Conservation (phyloP, 2,113 vertebrate species). For the Felis chaus region DNA sequence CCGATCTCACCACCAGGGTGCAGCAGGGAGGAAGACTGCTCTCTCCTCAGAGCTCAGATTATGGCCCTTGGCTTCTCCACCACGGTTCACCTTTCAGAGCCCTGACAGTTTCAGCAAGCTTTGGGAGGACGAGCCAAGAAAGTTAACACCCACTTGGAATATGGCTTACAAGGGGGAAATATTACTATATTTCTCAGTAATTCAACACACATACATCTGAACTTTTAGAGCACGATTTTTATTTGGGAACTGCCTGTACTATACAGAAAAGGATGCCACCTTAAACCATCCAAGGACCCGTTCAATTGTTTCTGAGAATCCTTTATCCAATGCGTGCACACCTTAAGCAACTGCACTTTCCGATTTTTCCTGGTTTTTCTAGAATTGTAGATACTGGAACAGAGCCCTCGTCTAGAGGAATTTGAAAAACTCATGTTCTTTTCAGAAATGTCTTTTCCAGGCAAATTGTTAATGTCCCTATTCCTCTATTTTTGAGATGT, state of each 20-base stretch:
- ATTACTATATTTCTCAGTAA: neutral
- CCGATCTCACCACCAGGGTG: neutral
- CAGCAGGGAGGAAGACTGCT: neutral
- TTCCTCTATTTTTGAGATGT: neutral
- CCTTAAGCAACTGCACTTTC: neutral
- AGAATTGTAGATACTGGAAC: neutral
- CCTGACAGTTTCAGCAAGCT: neutral
- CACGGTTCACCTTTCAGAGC: neutral
- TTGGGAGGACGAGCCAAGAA: neutral
- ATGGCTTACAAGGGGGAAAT: neutral
- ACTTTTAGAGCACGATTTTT: conserved; percentile 12
- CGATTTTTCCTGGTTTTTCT: neutral
- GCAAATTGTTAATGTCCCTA: neutral
- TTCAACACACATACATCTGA: neutral
- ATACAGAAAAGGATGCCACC: neutral
- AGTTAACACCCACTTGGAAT: neutral
- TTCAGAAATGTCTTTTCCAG: neutral
- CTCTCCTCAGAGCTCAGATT: neutral
- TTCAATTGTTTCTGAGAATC: neutral
- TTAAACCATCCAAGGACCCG: neutral
- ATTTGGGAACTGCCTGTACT: neutral
- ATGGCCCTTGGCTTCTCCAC: fast-evolving
- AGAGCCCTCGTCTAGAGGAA: neutral
- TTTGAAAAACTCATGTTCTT: conserved; percentile 25
- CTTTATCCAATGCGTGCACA: neutral